These are phyloP conservation scores for Drosophila kohkoa DNA, from an alignment of 1,140 invertebrate species.

Conservation along the genomic window DNA sequence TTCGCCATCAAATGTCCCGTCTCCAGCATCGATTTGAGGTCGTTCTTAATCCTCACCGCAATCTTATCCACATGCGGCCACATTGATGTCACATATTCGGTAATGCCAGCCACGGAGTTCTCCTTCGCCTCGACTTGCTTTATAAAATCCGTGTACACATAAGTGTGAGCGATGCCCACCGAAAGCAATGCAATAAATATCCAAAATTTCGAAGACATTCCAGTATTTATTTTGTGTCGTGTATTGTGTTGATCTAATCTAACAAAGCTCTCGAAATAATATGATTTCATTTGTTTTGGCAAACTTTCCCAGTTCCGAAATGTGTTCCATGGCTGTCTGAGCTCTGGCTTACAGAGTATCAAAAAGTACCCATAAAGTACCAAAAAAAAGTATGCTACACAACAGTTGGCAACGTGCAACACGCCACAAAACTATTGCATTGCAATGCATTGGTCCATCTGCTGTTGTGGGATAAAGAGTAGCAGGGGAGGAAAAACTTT, in stretches of 20 bases:
- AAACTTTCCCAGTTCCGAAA: neutral
- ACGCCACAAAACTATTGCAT: slow-evolving; percentile 41
- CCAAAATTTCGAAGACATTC: slow-evolving; percentile 37
- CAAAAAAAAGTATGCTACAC: slow-evolving; percentile 34
- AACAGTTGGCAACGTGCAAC: slow-evolving; percentile 3
- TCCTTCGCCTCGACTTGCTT: neutral
- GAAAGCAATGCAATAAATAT: slow-evolving; percentile 8
- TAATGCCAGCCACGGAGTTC: neutral
- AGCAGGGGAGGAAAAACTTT: neutral
- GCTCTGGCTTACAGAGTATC: neutral
- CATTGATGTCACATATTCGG: neutral
- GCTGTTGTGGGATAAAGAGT: neutral
- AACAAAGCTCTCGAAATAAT: neutral
- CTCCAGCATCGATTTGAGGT: slow-evolving; percentile 12
- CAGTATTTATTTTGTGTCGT: neutral
- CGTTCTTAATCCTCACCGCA: neutral
- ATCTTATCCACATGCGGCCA: neutral
- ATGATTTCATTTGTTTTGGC: slow-evolving; percentile 1
- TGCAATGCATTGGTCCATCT: slow-evolving; percentile 45
- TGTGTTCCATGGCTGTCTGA: slow-evolving; percentile 20
- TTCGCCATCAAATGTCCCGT: neutral
- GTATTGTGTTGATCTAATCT: neutral
- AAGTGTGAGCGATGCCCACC: slow-evolving; percentile 17
- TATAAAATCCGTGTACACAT: slow-evolving; percentile 9
- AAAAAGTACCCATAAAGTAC: neutral